These are phyloP conservation scores for Aplocera efformata DNA, from an alignment of 2,888 invertebrate genomes.

Conservation along the genomic window DNA sequence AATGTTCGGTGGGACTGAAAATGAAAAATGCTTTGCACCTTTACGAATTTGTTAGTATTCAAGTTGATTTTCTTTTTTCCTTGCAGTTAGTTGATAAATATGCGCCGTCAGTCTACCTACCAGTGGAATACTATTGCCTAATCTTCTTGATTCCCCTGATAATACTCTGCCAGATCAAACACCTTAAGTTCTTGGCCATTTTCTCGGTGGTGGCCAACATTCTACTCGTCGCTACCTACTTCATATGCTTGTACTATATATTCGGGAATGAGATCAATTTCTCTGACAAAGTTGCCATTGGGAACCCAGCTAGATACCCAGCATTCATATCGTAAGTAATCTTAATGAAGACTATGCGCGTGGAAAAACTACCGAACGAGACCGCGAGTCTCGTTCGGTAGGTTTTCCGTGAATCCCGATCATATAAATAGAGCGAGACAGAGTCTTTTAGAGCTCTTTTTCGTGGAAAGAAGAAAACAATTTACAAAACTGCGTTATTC, in stretches of 20 bases:
- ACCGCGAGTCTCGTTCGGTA: too few relatives aligned
- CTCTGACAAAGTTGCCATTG: slow-evolving; percentile 75
- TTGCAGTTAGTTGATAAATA: slow-evolving; percentile 69
- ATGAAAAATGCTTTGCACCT: too few relatives aligned
- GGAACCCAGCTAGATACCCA: slow-evolving; percentile 84
- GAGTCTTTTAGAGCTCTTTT: too few relatives aligned
- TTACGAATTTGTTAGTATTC: background rate
- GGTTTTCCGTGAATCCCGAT: too few relatives aligned
- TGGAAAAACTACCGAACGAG: too few relatives aligned
- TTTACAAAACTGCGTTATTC: background rate
- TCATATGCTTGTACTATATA: slow-evolving; percentile 92
- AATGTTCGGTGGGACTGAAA: too few relatives aligned
- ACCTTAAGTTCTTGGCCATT: slow-evolving; percentile 91
- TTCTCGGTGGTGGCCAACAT: slow-evolving; percentile 94
- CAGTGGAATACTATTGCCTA: slow-evolving; percentile 68
- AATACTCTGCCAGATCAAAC: slow-evolving; percentile 79
- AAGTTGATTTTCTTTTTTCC: slow-evolving; percentile 4
- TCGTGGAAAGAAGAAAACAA: background rate
- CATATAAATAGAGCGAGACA: too few relatives aligned
- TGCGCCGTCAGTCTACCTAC: slow-evolving; percentile 45
- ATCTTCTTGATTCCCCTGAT: slow-evolving; percentile 61
- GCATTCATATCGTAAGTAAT: slow-evolving; percentile 87
- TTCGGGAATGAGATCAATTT: slow-evolving; percentile 77
- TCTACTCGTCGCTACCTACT: slow-evolving; percentile 87
- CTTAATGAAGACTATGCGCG: background rate